Evolutionary conservation across 2,888 invertebrate species (phyloP).

Genomic region (Embidobia sp.): DNA sequence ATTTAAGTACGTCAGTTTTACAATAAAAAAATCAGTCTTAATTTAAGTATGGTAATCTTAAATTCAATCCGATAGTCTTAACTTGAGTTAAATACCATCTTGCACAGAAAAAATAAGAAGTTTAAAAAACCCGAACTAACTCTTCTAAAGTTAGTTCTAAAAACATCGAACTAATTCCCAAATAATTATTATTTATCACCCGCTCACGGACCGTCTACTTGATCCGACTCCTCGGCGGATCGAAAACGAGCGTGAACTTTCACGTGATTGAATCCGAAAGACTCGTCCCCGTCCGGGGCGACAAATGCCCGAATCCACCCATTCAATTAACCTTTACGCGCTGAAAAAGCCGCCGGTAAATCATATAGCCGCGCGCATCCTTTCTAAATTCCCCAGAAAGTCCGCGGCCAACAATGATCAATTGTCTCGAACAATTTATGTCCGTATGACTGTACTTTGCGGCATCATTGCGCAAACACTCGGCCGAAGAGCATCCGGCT

Average conservation of each 20-base stretch:
- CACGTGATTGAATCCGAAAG: slow-evolving; percentile 6
- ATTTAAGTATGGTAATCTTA: too few species aligned
- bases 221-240: neutral
- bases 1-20: too few species aligned
- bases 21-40: too few species aligned
- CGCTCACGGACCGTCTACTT: too few species aligned
- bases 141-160: too few species aligned
- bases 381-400: slow-evolving; percentile 56
- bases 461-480: slow-evolving; percentile 49
- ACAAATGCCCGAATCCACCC: slow-evolving; percentile 39
- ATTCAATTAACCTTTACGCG: slow-evolving; percentile 58
- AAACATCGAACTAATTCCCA: too few species aligned
- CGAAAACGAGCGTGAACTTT: slow-evolving; percentile 6
- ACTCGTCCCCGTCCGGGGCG: neutral
- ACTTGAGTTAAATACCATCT: too few species aligned
- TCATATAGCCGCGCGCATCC: slow-evolving; percentile 45
- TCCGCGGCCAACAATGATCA: slow-evolving; percentile 62
- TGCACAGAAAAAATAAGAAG: too few species aligned
- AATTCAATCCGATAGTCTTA: too few species aligned
- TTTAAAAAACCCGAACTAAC: too few species aligned
- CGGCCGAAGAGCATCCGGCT: slow-evolving; percentile 55
- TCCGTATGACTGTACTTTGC: slow-evolving; percentile 28
- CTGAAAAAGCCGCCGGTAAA: slow-evolving; percentile 26
- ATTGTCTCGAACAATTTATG: slow-evolving; percentile 59
- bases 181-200: too few species aligned